Evolutionary conservation across 2,113 vertebrate genomes (phyloP).

Genomic region (Brachyistius frenatus): DNA sequence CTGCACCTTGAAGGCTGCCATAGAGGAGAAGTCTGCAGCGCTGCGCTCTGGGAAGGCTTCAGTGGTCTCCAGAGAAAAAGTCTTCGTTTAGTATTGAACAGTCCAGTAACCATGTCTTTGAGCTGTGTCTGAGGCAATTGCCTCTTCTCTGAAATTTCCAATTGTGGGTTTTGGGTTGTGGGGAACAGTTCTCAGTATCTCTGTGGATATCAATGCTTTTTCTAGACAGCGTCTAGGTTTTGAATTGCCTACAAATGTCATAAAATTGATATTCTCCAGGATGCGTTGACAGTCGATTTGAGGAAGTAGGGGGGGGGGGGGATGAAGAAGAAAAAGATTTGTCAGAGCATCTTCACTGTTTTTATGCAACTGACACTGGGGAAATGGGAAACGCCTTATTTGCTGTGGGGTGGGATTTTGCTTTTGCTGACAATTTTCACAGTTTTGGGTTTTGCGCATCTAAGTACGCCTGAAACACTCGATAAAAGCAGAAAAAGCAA

Average conservation of each 20-base stretch:
- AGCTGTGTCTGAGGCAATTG: slow-evolving; percentile 63
- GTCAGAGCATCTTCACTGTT: slow-evolving; percentile 45
- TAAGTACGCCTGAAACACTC: slow-evolving; percentile 54
- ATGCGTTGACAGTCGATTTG: slow-evolving; percentile 64
- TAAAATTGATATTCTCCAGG: slow-evolving; percentile 65
- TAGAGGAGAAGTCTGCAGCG: slow-evolving; percentile 63
- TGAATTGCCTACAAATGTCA: slow-evolving; percentile 58
- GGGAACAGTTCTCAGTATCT: slow-evolving; percentile 51
- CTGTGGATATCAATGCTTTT: slow-evolving; percentile 55
- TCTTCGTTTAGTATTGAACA: slow-evolving; percentile 76
- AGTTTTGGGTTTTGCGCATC: slow-evolving; percentile 56
- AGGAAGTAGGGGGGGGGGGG: not conserved
- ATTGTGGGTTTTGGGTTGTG: slow-evolving; percentile 43
- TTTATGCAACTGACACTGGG: slow-evolving; percentile 61
- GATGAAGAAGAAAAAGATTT: slow-evolving; percentile 48
- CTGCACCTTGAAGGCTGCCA: slow-evolving; percentile 80
- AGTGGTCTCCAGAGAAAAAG: slow-evolving; percentile 72
- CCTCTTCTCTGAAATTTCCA: slow-evolving; percentile 55
- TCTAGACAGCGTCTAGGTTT: slow-evolving; percentile 44
- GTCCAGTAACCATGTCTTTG: slow-evolving; percentile 75
- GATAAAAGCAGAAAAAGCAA: slow-evolving; percentile 59
- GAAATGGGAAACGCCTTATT: slow-evolving; percentile 62
- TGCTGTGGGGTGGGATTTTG: slow-evolving; percentile 60
- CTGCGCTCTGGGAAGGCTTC: slow-evolving; percentile 70
- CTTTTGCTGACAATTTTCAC: slow-evolving; percentile 67